A percentile compares a stretch with the other conserved stretches of the same genome.
Conservation (phyloP, 2,113 vertebrate genomes). For the Oncorhynchus nerka region DNA sequence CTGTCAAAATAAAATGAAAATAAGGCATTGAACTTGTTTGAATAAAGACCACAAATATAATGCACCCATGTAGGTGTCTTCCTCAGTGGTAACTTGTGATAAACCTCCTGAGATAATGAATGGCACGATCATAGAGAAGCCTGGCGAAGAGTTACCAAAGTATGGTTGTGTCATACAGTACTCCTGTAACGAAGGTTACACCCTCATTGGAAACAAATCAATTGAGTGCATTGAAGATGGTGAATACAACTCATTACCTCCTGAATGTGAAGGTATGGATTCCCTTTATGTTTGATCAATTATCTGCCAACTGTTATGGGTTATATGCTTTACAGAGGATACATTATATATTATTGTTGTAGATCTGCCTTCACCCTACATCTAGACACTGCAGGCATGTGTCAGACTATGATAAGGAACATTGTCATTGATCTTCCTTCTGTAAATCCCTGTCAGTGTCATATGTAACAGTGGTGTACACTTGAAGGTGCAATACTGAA, state of each 20-base stretch:
- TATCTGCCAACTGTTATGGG: no score
- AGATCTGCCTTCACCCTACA: no score
- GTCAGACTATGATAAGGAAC: no score
- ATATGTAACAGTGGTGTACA: background rate
- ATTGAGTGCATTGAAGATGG: slow-evolving; percentile 42
- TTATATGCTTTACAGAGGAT: no score
- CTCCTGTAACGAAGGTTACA: slow-evolving; percentile 45
- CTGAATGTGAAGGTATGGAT: slow-evolving; percentile 58
- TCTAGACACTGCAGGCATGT: no score
- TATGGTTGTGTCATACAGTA: slow-evolving; percentile 42
- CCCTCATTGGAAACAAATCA: slow-evolving; percentile 15
- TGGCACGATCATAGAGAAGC: slow-evolving; percentile 2
- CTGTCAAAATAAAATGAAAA: no score
- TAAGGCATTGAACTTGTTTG: no score
- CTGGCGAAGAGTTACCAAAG: fast-evolving
- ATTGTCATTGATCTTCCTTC: no score
- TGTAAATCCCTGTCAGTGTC: no score
- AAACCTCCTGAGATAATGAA: slow-evolving; percentile 24
- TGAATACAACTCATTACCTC: slow-evolving; percentile 37
- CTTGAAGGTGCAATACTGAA: background rate
- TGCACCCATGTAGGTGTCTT: background rate
- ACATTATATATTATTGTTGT: no score
- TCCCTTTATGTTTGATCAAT: background rate
- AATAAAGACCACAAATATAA: background rate
- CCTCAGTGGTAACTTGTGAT: slow-evolving; percentile 49